These are phyloP conservation scores for Drosophila barbarae DNA, from an alignment of 2,888 invertebrate genomes.

Conservation along the genomic window DNA sequence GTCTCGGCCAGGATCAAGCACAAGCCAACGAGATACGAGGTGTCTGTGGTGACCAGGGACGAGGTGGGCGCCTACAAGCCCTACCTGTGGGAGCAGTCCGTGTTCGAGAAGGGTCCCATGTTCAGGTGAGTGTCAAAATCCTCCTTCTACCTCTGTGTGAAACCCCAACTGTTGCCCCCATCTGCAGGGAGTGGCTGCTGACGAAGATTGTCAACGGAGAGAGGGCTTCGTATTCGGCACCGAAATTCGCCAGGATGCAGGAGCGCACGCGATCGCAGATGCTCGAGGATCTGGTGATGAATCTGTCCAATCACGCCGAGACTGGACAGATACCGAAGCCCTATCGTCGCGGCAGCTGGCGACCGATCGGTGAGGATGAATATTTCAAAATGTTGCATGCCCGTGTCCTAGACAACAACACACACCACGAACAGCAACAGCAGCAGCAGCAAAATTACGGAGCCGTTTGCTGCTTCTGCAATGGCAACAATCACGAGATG, in stretches of 20 bases:
- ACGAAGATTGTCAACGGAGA: slow-evolving; percentile 97
- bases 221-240: slow-evolving; percentile 95
- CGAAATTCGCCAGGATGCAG: slow-evolving; percentile 96
- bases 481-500: slow-evolving; percentile 13
- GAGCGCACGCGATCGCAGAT: slow-evolving; percentile 95
- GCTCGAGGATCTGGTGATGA: slow-evolving; percentile 96
- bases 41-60: slow-evolving; percentile 94
- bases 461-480: slow-evolving; percentile 56
- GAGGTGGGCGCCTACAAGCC: slow-evolving; percentile 98
- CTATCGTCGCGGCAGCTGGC: slow-evolving; percentile 94
- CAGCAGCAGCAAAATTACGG: slow-evolving; percentile 41
- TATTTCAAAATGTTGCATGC: slow-evolving; percentile 78
- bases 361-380: slow-evolving; percentile 87
- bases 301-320: slow-evolving; percentile 95
- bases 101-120: slow-evolving; percentile 96
- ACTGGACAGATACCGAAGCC: slow-evolving; percentile 98
- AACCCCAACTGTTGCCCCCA: neutral
- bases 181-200: slow-evolving; percentile 89
- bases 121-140: slow-evolving; percentile 83
- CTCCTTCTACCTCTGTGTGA: too few species aligned
- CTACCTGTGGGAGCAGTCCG: slow-evolving; percentile 96
- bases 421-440: slow-evolving; percentile 55
- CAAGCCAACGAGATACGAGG: slow-evolving; percentile 92
- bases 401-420: slow-evolving; percentile 72
- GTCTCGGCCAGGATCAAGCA: slow-evolving; percentile 92